phyloP scores from a whole-genome alignment of 2,113 vertebrate species.

The Spheniscus mendiculus region DNA sequence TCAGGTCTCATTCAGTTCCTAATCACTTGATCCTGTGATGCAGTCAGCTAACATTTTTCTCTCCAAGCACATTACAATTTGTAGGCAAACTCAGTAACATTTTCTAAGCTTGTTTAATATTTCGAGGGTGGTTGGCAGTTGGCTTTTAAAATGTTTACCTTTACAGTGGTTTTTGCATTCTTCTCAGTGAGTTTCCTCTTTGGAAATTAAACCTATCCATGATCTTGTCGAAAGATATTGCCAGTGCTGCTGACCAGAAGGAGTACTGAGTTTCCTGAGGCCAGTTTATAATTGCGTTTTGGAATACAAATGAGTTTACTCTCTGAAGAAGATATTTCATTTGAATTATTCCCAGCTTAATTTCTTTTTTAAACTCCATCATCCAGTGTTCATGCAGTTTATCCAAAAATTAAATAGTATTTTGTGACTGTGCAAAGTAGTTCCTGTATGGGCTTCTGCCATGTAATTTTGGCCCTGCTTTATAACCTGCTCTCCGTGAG shows the following conservation, averaged over 20 bases:
- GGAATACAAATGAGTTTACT: constrained; percentile 4
- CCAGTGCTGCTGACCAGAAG: constrained; percentile 2
- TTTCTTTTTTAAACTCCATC: not conserved
- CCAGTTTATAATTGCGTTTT: constrained; percentile 20
- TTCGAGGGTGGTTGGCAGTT: not conserved
- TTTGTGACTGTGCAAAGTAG: not conserved
- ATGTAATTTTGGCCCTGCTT: not conserved
- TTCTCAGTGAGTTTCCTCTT: not conserved
- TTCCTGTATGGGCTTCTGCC: not conserved
- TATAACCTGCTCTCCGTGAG: not conserved
- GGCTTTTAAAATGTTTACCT: constrained; percentile 15
- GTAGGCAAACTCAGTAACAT: not conserved
- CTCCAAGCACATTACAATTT: not conserved
- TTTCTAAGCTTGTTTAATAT: constrained; percentile 17
- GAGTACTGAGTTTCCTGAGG: not conserved
- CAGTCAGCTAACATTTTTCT: constrained; percentile 12
- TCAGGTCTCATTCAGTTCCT: constrained; percentile 19
- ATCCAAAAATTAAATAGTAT: not conserved
- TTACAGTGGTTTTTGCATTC: not conserved
- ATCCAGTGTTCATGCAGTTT: not conserved
- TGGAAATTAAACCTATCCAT: constrained; percentile 9
- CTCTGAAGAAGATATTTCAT: not conserved
- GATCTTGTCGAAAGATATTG: not conserved
- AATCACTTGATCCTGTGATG: not conserved
- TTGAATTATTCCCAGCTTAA: not conserved